phyloP scores from a whole-genome alignment of 2,797 vertebrate species.

The Adelosebastes latens region DNA sequence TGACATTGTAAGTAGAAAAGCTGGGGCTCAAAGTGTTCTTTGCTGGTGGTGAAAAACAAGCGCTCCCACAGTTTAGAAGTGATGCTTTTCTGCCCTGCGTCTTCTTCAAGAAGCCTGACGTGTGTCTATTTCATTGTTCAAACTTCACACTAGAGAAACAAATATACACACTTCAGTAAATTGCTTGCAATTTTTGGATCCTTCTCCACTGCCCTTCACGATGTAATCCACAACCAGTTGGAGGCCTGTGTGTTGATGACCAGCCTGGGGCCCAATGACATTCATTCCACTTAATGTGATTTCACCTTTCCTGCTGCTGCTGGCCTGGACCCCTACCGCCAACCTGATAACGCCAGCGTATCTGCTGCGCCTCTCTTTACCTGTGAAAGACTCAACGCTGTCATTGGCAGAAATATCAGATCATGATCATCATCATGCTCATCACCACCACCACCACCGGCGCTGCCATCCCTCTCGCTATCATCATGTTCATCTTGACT shows the following conservation, averaged over 20 bases:
- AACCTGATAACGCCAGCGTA: conserved; percentile 52
- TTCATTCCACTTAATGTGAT: conserved; percentile 80
- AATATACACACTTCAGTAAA: conserved; percentile 48
- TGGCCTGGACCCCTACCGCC: conserved; percentile 60
- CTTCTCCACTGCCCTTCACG: conserved; percentile 66
- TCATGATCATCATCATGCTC: conserved; percentile 57
- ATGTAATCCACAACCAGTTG: conserved; percentile 75
- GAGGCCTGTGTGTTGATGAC: conserved; percentile 64
- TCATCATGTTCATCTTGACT: conserved; percentile 61
- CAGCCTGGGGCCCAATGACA: conserved; percentile 67
- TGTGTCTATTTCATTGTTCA: conserved; percentile 28
- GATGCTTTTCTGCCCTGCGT: conserved; percentile 27
- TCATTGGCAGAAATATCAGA: conserved; percentile 50
- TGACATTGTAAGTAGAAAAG: conserved; percentile 45
- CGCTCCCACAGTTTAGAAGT: conserved; percentile 16
- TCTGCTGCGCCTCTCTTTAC: conserved; percentile 35
- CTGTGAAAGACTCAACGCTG: conserved; percentile 42
- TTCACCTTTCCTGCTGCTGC: conserved; percentile 62
- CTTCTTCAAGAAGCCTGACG: conserved; percentile 23
- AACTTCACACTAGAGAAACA: conserved; percentile 18
- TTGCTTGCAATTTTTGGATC: conserved; percentile 69
- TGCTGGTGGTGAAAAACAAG: conserved; percentile 34
- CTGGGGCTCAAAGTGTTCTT: conserved; percentile 42
- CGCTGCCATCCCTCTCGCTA: conserved; percentile 40
- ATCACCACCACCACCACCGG: conserved; percentile 36